Evolutionary conservation across 2,797 vertebrate species (phyloP).

Genomic region (Megaceryle alcyon): DNA sequence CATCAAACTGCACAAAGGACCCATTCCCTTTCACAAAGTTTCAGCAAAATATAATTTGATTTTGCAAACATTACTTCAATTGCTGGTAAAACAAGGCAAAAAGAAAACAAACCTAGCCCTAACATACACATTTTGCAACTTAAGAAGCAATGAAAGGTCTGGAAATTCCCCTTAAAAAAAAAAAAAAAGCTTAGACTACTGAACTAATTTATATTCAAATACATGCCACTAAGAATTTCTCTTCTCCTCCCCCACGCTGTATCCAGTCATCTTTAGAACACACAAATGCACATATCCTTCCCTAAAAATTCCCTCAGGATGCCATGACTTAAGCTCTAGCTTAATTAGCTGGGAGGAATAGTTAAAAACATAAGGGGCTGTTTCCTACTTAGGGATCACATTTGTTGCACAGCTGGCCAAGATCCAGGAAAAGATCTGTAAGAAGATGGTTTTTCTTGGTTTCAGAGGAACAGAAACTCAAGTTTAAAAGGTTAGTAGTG

Average conservation of each 20-base stretch:
- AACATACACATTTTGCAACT: not conserved
- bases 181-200: not conserved
- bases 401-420: slow-evolving; percentile 40
- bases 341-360: slow-evolving; percentile 5
- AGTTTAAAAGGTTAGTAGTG: slow-evolving; percentile 41
- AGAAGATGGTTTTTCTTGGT: not conserved
- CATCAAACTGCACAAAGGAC: not conserved
- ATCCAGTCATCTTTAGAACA: not conserved
- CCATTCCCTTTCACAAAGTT: not conserved
- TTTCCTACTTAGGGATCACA: slow-evolving; percentile 32
- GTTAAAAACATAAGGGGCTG: not conserved
- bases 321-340: not conserved
- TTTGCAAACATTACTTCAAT: not conserved
- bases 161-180: not conserved
- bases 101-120: not conserved
- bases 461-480: not conserved
- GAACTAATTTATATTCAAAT: not conserved
- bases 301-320: slow-evolving; percentile 12
- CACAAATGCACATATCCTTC: not conserved
- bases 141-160: not conserved
- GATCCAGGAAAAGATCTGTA: slow-evolving; percentile 39
- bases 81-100: not conserved
- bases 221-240: not conserved
- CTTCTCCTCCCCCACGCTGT: not conserved
- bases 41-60: not conserved